Conservation (phyloP, 92 coral and sea anemone genomes). For the Palythoa heliodiscus region DNA sequence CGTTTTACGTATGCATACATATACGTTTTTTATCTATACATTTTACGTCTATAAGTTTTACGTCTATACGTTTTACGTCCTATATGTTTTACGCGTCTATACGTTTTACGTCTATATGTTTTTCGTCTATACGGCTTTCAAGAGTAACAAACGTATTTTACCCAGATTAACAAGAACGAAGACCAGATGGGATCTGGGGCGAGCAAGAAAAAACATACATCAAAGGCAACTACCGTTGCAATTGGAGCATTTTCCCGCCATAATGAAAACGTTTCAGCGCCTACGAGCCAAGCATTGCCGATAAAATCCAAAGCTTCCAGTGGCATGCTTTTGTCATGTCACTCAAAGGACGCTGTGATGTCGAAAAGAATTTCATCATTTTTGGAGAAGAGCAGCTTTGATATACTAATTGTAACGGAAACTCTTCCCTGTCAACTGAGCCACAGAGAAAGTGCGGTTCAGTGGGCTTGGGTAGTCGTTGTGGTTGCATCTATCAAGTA, state of each 20-base stretch:
- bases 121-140: too few relatives aligned
- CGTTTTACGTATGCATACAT: too few relatives aligned
- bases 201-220: conserved; percentile 20
- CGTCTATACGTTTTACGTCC: too few relatives aligned
- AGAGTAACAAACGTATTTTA: neutral
- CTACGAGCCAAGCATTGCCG: neutral
- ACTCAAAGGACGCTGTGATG: conserved; percentile 61
- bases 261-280: neutral
- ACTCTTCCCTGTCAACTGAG: conserved; percentile 56
- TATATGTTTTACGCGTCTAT: too few relatives aligned
- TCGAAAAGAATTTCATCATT: conserved; percentile 47
- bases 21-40: too few relatives aligned
- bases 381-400: conserved; percentile 47
- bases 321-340: conserved; percentile 60
- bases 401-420: conserved; percentile 59
- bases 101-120: too few relatives aligned
- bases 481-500: conserved; percentile 70
- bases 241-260: conserved; percentile 12
- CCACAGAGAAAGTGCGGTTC: conserved; percentile 61
- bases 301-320: neutral
- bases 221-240: conserved; percentile 1
- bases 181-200: conserved; percentile 25
- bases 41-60: too few relatives aligned
- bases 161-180: neutral
- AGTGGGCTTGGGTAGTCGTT: conserved; percentile 69